Evolutionary conservation across 2,888 invertebrate species (phyloP), one percentile per base, ranked within the genome.

Genomic region (Caenorhabditis japonica): DNA sequence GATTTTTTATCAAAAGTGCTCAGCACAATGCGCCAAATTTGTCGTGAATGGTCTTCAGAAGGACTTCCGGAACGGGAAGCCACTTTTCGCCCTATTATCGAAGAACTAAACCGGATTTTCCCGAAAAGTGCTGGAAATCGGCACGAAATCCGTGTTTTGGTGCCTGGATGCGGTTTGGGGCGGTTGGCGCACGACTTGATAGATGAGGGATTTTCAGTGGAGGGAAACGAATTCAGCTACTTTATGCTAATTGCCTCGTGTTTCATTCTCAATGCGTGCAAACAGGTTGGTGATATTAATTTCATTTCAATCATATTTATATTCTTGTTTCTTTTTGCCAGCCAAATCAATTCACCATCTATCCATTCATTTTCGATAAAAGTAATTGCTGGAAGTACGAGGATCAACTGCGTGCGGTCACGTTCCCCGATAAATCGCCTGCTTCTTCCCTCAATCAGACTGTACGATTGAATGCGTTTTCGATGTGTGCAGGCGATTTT

Each of bases 231-330:
- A 89, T 97, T 95, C 90, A 95, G 95, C 27, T 91, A 97, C 38
- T 97, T 95, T 88, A 99, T 99, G 97, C 90, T 99, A 51, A 93
- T 97, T 82, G 94, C 95, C 0, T 95, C 97, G 44, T 94, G 95
- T 89, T 97, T 95, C 88, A 92, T 99, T 64, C 90, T 99, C 44
- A 99, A 99, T 90, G 92, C 92, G 90, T 94, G 88, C 49, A 62
- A 69, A 88, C 88, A 77, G 69, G 80, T 83, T 13, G 4, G 27
- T 55, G 13, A 25, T 52, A 15, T 34, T 30, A 10, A 36, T n/a
- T n/a, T n/a, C n/a, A n/a, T n/a, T n/a, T n/a, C n/a, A n/a, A n/a
- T n/a, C n/a, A n/a, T n/a, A n/a, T n/a, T n/a, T n/a, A n/a, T n/a
- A n/a, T n/a, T n/a, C n/a, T n/a, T n/a, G n/a, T n/a, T n/a, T n/a